Evolutionary conservation across 1,140 invertebrate species (phyloP), one percentile per base, ranked within the genome.

Genomic region (Eumaeus atala): DNA sequence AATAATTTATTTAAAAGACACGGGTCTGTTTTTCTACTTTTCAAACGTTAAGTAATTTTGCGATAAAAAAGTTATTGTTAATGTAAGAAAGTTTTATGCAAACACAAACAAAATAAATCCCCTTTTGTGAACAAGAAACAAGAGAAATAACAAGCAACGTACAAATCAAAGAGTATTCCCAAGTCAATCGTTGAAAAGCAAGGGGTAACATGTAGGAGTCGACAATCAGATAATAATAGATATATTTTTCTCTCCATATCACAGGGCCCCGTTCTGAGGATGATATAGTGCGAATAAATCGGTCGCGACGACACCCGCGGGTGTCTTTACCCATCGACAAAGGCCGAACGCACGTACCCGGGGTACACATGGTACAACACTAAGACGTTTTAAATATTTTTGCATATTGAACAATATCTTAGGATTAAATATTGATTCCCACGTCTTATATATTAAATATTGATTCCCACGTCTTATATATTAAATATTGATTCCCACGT

Each of bases 251-350:
- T 61, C 53, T 61, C 51, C 51, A 60, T 66, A 62, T 66, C 52
- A 57, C 57, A 53, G 58, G 56, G 48, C 48, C 48, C 28, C 33
- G 60, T 56, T 62, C 49, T 34, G 57, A 51, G 58, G 54, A 75
- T 75, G 72, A 75, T 75, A 70, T 69, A 75, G 49, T 67, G 70
- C 60, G 64, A 52, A 72, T 75, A 69, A 72, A 75, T 72, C 65
- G 69, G 58, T 59, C 53, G 57, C 42, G 52, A 71, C 47, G 61
- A 51, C 64, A 50, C 70, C 61, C 70, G 48, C 16, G 70, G 70
- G 72, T 38, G 66, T 70, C 50, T 70, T 72, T 75, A 72, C 53
- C n/a, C 53, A 54, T 52, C 51, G 51, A 52, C 51, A 52, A 18
- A 52, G 21, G 37, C 28, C 51, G 48, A 49, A 49, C 48, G 21